Conservation (phyloP, 2,113 vertebrate species). For the Danionella cerebrum region DNA sequence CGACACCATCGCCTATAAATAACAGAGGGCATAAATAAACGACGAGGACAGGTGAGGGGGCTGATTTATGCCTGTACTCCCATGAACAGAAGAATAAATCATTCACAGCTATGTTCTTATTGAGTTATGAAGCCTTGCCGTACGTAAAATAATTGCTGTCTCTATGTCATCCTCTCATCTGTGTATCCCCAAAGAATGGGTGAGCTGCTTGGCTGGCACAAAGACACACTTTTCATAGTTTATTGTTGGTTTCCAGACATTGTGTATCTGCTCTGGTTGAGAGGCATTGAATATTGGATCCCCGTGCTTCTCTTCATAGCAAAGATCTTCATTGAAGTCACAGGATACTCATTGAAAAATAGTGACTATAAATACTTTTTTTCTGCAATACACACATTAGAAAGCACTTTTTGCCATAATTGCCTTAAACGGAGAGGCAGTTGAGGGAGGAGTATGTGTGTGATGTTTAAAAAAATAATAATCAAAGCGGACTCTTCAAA, state of each 20-base stretch:
- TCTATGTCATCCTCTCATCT: slow-evolving; percentile 52
- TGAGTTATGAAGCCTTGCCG: slow-evolving; percentile 68
- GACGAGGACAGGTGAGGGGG: slow-evolving; percentile 66
- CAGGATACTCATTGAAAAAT: background rate
- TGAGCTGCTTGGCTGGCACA: slow-evolving; percentile 28
- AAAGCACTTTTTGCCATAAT: slow-evolving; percentile 7
- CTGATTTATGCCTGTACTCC: slow-evolving; percentile 66
- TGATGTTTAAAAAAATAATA: background rate
- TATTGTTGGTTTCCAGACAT: slow-evolving; percentile 17
- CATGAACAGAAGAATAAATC: slow-evolving; percentile 60
- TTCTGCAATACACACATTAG: background rate
- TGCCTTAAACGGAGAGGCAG: background rate
- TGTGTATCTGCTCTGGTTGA: slow-evolving; percentile 29
- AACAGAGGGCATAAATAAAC: slow-evolving; percentile 70
- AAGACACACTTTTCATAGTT: slow-evolving; percentile 16
- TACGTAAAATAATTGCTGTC: slow-evolving; percentile 60
- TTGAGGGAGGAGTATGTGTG: background rate
- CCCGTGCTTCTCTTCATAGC: background rate
- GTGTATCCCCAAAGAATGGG: slow-evolving; percentile 50
- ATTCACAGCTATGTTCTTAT: slow-evolving; percentile 61
- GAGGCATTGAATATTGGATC: slow-evolving; percentile 19
- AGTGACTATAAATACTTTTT: background rate
- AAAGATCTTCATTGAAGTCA: background rate
- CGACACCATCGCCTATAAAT: slow-evolving; percentile 62
- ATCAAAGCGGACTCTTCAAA: slow-evolving; percentile 35